Base-by-base conservation (phyloP, 1,140 invertebrate species). In the Neocloeon triangulifer region DNA sequence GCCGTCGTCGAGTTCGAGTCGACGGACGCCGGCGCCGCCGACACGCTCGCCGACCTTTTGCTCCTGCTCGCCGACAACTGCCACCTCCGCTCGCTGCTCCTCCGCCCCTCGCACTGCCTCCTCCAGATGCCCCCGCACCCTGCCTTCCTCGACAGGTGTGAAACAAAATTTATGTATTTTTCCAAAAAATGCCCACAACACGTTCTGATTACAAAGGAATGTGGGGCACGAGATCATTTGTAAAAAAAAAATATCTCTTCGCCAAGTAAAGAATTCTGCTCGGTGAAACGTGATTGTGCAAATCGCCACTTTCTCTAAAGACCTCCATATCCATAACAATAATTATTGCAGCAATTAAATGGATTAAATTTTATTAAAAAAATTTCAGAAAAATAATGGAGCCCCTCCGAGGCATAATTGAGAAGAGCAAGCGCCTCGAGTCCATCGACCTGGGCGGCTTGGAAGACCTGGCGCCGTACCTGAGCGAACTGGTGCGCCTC, bases 371-470 rank as follows among this genome's bases (percentile, higher is more conserved):
- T 19, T 30, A 26, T 34, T 41, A 44, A 8, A 37, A 55, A 52
- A 32, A 51, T 31, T 31, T 12, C 20, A 38, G 37, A 19, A 22
- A 38, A 17, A 12, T 43, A 34, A 34, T 53, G 17, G 44, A 51
- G 35, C 43, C 39, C 6, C 37, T 58, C 16, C 41, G 51, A 37
- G 40, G 35, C 20, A 47, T 56, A 22, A 48, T 56, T 12, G 44
- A 40, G 16, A 48, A 45, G 25, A 45, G 47, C 25, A 39, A 46
- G 38, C 44, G 45, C 19, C 41, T 70, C 14, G 51, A 59, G 39
- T 56, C 55, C 29, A 40, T 70, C 9, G 64, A 59, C 34, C 42
- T 69, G 19, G 66, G 67, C 31, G 69, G 60, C 39, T 52, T 61
- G 14, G 63, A 67, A 48, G 61, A 66, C 20, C 42, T 68, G 16